A percentile compares a stretch with the other conserved stretches of the same genome.
Evolutionary conservation across 1,140 invertebrate genomes (phyloP).

Genomic region (Drosophila bifasciata): DNA sequence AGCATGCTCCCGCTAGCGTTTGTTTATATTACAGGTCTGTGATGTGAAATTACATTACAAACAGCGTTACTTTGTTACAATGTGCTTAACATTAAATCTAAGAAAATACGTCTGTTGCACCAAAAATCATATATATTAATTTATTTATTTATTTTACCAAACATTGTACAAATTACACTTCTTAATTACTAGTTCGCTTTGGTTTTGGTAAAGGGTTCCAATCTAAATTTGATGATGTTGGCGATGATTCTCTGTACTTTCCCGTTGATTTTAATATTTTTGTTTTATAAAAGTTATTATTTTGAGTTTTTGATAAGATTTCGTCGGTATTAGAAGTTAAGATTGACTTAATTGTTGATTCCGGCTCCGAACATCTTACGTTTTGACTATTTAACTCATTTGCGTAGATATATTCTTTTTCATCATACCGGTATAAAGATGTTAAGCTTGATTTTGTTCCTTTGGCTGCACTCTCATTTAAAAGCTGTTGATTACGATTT

Average conservation of each 20-base stretch:
- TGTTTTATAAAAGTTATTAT: constrained; percentile 62
- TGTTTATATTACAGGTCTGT: too few relatives aligned
- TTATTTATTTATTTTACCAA: background rate
- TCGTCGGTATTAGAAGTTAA: constrained; percentile 15
- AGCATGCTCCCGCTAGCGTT: too few relatives aligned
- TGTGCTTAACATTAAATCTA: too few relatives aligned
- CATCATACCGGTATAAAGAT: constrained; percentile 38
- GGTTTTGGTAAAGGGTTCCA: constrained; percentile 83
- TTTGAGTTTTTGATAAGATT: constrained; percentile 7
- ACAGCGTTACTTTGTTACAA: too few relatives aligned
- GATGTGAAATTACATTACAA: too few relatives aligned
- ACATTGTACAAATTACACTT: too few relatives aligned
- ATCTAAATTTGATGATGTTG: constrained; percentile 79
- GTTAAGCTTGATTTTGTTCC: constrained; percentile 55
- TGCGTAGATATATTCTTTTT: constrained; percentile 27
- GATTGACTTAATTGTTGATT: constrained; percentile 32
- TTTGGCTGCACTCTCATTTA: constrained; percentile 76
- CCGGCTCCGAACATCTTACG: constrained; percentile 18
- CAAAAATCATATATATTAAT: too few relatives aligned
- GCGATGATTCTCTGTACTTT: constrained; percentile 71
- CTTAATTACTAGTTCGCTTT: constrained; percentile 60
- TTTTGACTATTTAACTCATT: constrained; percentile 31
- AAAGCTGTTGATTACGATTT: constrained; percentile 74
- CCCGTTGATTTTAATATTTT: constrained; percentile 68
- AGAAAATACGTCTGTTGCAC: too few relatives aligned